Evolutionary conservation across 1,140 invertebrate species (phyloP).

Genomic region (Cherax quadricarinatus): DNA sequence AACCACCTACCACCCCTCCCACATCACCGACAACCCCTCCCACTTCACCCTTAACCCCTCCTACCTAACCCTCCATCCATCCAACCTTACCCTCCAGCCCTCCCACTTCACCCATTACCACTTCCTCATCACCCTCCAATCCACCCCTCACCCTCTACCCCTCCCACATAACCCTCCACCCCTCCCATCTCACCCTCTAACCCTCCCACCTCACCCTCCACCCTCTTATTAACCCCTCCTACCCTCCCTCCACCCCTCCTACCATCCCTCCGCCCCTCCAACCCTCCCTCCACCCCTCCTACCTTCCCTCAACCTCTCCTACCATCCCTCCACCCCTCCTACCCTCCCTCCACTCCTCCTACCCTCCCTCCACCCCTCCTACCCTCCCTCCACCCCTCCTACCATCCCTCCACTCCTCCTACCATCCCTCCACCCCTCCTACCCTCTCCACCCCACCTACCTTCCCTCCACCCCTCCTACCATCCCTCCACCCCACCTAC

Average conservation of each 20-base stretch:
- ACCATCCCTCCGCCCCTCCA: constrained; percentile 2
- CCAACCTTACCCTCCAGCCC: background rate
- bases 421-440: background rate
- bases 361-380: background rate
- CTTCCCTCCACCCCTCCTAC: background rate
- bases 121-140: too few relatives aligned
- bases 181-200: background rate
- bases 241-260: background rate
- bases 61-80: background rate
- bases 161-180: background rate
- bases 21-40: background rate
- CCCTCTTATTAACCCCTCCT: too few relatives aligned
- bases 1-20: background rate
- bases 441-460: background rate
- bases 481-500: background rate
- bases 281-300: background rate
- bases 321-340: background rate
- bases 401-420: background rate
- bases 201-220: background rate
- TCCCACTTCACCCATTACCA: too few relatives aligned
- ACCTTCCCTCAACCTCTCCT: background rate
- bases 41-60: background rate
- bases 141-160: background rate
- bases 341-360: background rate
- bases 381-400: background rate